Conservation (phyloP, 2,797 vertebrate species). For the Phoxinus dragarum region DNA sequence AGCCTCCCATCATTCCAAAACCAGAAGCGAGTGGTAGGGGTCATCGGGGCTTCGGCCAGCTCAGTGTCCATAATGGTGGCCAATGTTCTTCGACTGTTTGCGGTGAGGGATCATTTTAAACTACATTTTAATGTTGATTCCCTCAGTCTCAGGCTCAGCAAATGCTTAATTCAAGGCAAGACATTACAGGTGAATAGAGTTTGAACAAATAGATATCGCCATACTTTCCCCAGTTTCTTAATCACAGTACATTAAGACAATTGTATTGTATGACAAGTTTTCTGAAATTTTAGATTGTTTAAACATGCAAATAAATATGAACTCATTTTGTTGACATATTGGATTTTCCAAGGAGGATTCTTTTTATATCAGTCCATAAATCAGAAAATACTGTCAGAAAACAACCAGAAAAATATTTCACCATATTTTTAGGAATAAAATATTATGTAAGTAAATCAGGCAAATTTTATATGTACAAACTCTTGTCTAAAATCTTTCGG, state of each 20-base stretch:
- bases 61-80: slow-evolving; percentile 97
- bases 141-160: neutral
- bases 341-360: neutral
- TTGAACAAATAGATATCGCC: neutral
- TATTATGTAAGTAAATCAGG: neutral
- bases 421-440: neutral
- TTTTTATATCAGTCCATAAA: neutral
- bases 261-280: neutral
- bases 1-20: slow-evolving; percentile 82
- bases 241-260: neutral
- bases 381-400: neutral
- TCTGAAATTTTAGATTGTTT: neutral
- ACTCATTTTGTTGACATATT: neutral
- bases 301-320: neutral
- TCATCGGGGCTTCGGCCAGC: slow-evolving; percentile 91
- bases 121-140: neutral
- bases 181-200: neutral
- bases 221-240: neutral
- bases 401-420: neutral
- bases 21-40: slow-evolving; percentile 89
- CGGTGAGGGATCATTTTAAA: slow-evolving; percentile 72
- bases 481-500: neutral
- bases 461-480: neutral
- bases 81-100: slow-evolving; percentile 89
- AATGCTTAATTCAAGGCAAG: neutral